Evolutionary conservation across 2,797 vertebrate genomes (phyloP).

Genomic region (Chelmon rostratus): DNA sequence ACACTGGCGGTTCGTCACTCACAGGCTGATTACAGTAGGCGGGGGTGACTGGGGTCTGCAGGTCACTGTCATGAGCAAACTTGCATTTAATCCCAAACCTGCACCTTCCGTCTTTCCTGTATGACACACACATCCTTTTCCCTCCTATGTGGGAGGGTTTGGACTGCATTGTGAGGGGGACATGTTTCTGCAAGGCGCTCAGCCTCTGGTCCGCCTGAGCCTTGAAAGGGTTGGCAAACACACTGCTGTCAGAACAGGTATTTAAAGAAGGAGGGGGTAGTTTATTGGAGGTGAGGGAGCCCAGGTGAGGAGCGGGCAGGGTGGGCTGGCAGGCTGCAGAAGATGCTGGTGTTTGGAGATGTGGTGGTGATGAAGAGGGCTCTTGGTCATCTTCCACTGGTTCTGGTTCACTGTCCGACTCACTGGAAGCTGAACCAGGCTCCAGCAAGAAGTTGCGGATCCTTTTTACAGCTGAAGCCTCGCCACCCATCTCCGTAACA

Average conservation of each 20-base stretch:
- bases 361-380: not conserved
- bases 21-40: constrained; percentile 14
- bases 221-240: constrained; percentile 88
- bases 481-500: constrained; percentile 8
- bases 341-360: not conserved
- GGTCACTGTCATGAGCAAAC: constrained; percentile 88
- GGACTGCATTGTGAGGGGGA: constrained; percentile 86
- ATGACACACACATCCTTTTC: constrained; percentile 83
- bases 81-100: constrained; percentile 89
- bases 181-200: constrained; percentile 86
- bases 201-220: constrained; percentile 84
- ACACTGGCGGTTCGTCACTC: constrained; percentile 19
- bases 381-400: constrained; percentile 56
- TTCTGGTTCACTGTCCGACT: constrained; percentile 71
- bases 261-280: constrained; percentile 80
- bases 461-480: constrained; percentile 45
- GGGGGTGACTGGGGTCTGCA: constrained; percentile 70
- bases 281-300: constrained; percentile 46
- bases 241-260: constrained; percentile 76
- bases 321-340: constrained; percentile 19
- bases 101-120: constrained; percentile 87
- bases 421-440: constrained; percentile 80
- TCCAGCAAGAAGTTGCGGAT: constrained; percentile 83
- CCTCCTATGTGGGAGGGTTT: constrained; percentile 85
- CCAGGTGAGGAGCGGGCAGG: constrained; percentile 23